Evolutionary conservation across 2,113 vertebrate species (phyloP).

Genomic region (Gallinago media): DNA sequence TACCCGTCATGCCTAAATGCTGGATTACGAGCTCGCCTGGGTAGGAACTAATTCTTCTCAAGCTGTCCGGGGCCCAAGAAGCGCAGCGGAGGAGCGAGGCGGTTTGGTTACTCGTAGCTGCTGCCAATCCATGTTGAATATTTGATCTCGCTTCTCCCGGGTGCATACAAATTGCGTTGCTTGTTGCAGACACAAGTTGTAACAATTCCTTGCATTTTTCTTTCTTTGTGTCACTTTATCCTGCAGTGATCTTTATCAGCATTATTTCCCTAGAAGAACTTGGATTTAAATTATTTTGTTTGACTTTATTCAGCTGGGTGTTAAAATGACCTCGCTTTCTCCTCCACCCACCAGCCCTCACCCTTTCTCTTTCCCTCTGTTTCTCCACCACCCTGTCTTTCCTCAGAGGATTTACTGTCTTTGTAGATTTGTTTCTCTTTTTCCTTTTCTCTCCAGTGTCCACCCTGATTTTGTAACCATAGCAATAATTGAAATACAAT

Average conservation of each 20-base stretch:
- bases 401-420: conserved; percentile 51
- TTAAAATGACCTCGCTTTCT: conserved; percentile 24
- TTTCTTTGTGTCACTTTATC: conserved; percentile 31
- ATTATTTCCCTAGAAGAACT: conserved; percentile 25
- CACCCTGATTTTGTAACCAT: conserved; percentile 77
- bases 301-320: conserved; percentile 18
- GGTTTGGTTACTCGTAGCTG: not conserved
- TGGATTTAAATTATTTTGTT: not conserved
- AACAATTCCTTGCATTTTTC: conserved; percentile 44
- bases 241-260: not conserved
- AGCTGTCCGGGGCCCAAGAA: not conserved
- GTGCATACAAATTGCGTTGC: not conserved
- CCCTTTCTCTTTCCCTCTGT: not conserved
- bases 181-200: conserved; percentile 10
- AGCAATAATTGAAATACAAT: conserved; percentile 71
- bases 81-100: not conserved
- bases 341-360: not conserved
- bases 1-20: not conserved
- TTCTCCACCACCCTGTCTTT: conserved; percentile 32
- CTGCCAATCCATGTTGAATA: not conserved
- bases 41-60: conserved; percentile 35
- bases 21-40: conserved; percentile 16
- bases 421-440: conserved; percentile 59
- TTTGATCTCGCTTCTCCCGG: not conserved
- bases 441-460: conserved; percentile 57